phyloP scores from a whole-genome alignment of 2,797 vertebrate genomes.

The Melanotaenia pygmaea region DNA sequence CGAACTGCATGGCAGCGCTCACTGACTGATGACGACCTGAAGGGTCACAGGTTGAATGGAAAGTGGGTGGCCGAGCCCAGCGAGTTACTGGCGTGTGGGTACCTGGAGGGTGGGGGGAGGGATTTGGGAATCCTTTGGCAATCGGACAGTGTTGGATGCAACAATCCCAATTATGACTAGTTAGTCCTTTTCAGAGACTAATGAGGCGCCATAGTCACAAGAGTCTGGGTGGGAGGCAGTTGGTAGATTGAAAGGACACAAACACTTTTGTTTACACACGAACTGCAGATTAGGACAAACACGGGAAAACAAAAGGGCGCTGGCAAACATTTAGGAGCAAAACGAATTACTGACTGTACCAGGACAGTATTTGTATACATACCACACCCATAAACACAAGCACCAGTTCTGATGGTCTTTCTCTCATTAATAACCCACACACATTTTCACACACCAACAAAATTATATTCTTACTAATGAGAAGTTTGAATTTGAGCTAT shows the following conservation, averaged over 20 bases:
- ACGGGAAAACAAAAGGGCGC: conserved; percentile 29
- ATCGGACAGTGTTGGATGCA: conserved; percentile 51
- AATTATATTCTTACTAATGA: no score
- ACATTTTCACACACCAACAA: conserved; percentile 1
- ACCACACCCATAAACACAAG: conserved; percentile 29
- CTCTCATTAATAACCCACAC: background rate
- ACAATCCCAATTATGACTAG: conserved; percentile 77
- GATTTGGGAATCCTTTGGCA: conserved; percentile 63
- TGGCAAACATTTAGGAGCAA: conserved; percentile 30
- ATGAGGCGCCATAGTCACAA: conserved; percentile 72
- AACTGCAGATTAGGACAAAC: conserved; percentile 12
- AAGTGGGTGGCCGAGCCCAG: conserved; percentile 32
- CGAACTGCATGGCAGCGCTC: background rate
- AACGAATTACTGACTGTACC: conserved; percentile 43
- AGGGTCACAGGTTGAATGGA: conserved; percentile 36
- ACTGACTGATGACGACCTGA: conserved; percentile 24
- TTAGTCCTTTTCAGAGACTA: conserved; percentile 73
- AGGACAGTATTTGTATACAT: conserved; percentile 42
- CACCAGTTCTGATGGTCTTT: conserved; percentile 7
- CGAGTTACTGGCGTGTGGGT: conserved; percentile 27
- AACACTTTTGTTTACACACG: conserved; percentile 9
- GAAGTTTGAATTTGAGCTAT: no score
- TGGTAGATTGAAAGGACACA: conserved; percentile 19
- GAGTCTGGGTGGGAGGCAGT: conserved; percentile 59
- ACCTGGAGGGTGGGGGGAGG: background rate